Percentiles rank a stretch among this genome's conserved stretches.
These are phyloP conservation scores for Catharus ustulatus DNA, from an alignment of 2,797 vertebrate species.

Conservation along the genomic window DNA sequence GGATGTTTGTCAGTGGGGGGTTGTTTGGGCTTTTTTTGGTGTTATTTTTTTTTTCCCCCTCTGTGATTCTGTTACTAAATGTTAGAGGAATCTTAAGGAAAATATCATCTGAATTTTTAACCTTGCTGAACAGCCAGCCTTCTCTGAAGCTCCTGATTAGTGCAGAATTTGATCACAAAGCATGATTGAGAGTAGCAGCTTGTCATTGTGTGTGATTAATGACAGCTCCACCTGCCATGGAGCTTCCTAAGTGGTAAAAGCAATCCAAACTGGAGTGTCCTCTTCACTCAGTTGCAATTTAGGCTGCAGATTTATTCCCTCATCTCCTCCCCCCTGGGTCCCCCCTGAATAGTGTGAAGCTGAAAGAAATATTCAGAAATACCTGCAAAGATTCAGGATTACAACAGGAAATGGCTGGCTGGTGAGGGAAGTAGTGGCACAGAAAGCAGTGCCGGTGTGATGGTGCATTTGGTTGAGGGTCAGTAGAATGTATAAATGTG, in stretches of 20 bases:
- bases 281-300: neutral
- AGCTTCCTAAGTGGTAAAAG: constrained; percentile 41
- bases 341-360: neutral
- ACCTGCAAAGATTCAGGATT: neutral
- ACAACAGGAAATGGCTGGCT: neutral
- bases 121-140: constrained; percentile 57
- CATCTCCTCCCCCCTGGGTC: neutral
- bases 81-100: constrained; percentile 29
- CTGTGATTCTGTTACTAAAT: constrained; percentile 33
- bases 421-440: neutral
- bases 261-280: constrained; percentile 32
- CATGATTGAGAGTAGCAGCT: constrained; percentile 58
- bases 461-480: neutral
- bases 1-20: neutral
- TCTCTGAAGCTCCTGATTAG: constrained; percentile 65
- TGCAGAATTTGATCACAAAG: constrained; percentile 71
- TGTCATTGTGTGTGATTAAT: constrained; percentile 68
- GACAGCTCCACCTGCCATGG: constrained; percentile 64
- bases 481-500: neutral
- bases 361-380: constrained; percentile 1
- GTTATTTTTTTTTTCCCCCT: neutral
- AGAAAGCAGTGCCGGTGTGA: neutral
- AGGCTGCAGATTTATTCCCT: constrained; percentile 48
- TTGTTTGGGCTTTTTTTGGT: neutral
- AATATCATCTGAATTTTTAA: constrained; percentile 62